Base-by-base conservation (phyloP, 2,113 vertebrate species). In the Tragelaphus strepsiceros region DNA sequence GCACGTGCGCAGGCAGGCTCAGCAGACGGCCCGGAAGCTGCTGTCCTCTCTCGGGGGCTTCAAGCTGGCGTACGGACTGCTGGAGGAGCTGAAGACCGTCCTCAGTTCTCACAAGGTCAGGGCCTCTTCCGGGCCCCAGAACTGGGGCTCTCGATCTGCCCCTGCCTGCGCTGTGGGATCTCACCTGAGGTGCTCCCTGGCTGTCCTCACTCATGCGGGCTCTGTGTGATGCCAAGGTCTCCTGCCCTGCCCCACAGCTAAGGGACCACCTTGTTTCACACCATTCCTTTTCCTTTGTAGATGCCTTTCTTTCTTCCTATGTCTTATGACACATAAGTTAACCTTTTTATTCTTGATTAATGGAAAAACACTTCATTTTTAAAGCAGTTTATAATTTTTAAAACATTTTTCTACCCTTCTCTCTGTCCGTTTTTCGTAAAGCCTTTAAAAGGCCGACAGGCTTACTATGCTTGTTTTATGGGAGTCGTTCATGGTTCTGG, bases 81-180 rank as follows among this genome's bases (percentile, higher is more conserved):
- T 99, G 97, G 99, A 99, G 95, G 99, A 99, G 98, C 99, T 99
- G 87, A 98, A 99, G 83, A 98, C 95, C 6, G 98, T 99, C 96
- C 99, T 99, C 94, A 99, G 98, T 97, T 99, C 99, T 97, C 99
- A 99, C 97, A 99, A 99, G 99, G 99, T 99, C 97, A 96, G 96
- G 32, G 46, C 13, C 3, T 62, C 71, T 77, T 13, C 58, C 49
- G 58, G 51, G 35, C 21, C 24, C 19, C n/a, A 17, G 19, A 39
- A 26, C 49, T 11, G 32, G 54, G 67, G 39, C 54, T 56, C 19
- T 7, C 39, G 4, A 22, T 54, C 28, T 8, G 6, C 9, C 14
- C 9, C 58, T 32, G 35, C 49, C 54, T 71, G 4, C 32, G 9
- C 14, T 14, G 1, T 49, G 35, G 35, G 16, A 3, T 77, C 64